Conservation (phyloP, 2,888 invertebrate genomes). For the Drosophila mimica region DNA sequence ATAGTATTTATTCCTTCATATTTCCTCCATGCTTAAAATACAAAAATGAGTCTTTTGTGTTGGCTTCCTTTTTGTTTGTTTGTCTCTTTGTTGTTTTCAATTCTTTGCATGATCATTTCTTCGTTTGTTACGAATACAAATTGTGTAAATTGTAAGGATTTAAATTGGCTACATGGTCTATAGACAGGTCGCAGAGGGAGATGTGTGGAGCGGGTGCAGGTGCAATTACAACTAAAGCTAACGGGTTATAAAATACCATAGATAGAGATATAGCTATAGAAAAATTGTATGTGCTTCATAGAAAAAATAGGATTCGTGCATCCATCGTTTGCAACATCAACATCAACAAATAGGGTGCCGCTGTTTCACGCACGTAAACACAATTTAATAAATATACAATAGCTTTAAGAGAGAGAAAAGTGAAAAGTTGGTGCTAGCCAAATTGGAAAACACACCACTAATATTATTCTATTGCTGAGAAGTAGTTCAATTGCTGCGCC, state of each 20-base stretch:
- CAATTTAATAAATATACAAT: slow-evolving; percentile 70
- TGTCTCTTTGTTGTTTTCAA: not conserved
- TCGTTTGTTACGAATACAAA: slow-evolving; percentile 2
- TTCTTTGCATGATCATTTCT: slow-evolving; percentile 1
- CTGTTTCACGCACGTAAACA: slow-evolving; percentile 22
- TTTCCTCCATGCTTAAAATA: slow-evolving; percentile 45
- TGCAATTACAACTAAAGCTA: slow-evolving; percentile 42
- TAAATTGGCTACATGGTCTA: slow-evolving; percentile 36
- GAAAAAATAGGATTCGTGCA: not conserved
- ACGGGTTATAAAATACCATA: slow-evolving; percentile 28
- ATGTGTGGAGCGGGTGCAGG: slow-evolving; percentile 3
- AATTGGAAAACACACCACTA: slow-evolving; percentile 29
- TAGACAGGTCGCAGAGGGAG: slow-evolving; percentile 3
- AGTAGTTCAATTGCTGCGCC: slow-evolving; percentile 72
- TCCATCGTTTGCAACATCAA: not conserved
- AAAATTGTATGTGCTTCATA: slow-evolving; percentile 16
- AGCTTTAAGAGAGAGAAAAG: slow-evolving; percentile 41
- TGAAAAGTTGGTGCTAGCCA: slow-evolving; percentile 42
- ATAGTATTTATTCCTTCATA: slow-evolving; percentile 46
- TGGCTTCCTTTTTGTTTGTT: slow-evolving; percentile 10
- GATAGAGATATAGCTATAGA: slow-evolving; percentile 30
- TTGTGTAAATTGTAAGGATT: slow-evolving; percentile 19
- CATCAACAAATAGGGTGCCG: slow-evolving; percentile 4
- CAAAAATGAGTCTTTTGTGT: slow-evolving; percentile 60
- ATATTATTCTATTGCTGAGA: not conserved